These are phyloP conservation scores for Drosophila ambigua DNA, from an alignment of 1,140 invertebrate species.

Conservation along the genomic window DNA sequence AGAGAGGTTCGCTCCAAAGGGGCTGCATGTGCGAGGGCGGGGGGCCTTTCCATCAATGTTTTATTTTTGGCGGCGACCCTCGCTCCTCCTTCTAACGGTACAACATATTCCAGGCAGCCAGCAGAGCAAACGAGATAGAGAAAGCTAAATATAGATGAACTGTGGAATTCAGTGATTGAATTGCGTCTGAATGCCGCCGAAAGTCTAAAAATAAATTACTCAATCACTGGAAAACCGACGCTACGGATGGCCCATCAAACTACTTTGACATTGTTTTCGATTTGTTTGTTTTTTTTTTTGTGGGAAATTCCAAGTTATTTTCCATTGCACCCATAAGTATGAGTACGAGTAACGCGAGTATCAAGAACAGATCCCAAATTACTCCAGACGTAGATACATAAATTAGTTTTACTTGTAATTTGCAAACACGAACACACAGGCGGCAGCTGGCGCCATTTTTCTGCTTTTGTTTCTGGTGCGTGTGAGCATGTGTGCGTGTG, in stretches of 20 bases:
- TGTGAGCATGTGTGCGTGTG: slow-evolving; percentile 13
- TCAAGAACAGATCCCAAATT: slow-evolving; percentile 58
- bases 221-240: slow-evolving; percentile 6
- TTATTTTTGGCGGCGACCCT: slow-evolving; percentile 42
- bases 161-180: slow-evolving; percentile 5
- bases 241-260: no score
- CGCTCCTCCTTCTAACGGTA: not conserved
- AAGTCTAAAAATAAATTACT: slow-evolving; percentile 12
- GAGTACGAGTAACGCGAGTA: slow-evolving; percentile 2
- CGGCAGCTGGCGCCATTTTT: slow-evolving; percentile 45
- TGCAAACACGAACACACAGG: slow-evolving; percentile 62
- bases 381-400: slow-evolving; percentile 51
- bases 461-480: slow-evolving; percentile 28
- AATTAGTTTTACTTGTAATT: slow-evolving; percentile 62
- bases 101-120: slow-evolving; percentile 34
- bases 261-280: slow-evolving; percentile 35
- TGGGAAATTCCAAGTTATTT: slow-evolving; percentile 34
- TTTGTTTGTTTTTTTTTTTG: not conserved
- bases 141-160: slow-evolving; percentile 21
- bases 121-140: slow-evolving; percentile 3
- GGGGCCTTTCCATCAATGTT: slow-evolving; percentile 7
- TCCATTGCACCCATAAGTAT: slow-evolving; percentile 12
- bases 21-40: no score
- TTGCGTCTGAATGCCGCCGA: not conserved
- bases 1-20: not conserved